Conservation (phyloP, 2,888 invertebrate genomes). For the Omphaloscelis lunosa region DNA sequence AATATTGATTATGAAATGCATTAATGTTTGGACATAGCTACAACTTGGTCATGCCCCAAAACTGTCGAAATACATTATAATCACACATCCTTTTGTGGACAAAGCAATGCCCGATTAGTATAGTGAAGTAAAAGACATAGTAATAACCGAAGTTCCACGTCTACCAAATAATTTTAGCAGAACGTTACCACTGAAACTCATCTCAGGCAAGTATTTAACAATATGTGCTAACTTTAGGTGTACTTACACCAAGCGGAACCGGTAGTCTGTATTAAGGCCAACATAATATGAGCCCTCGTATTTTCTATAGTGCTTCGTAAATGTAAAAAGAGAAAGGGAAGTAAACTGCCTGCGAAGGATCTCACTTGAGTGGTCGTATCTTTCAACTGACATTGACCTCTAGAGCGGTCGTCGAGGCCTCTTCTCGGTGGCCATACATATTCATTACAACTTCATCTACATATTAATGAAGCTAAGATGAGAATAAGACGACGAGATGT, state of each 20-base stretch:
- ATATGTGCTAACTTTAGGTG: conserved; percentile 69
- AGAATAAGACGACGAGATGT: conserved; percentile 72
- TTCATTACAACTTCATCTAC: conserved; percentile 83
- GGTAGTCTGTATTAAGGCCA: conserved; percentile 72
- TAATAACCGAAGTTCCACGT: conserved; percentile 41
- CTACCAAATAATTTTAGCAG: conserved; percentile 51
- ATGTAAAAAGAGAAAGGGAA: conserved; percentile 72
- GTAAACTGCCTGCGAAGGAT: conserved; percentile 71
- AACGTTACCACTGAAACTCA: conserved; percentile 68
- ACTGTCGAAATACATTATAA: not conserved
- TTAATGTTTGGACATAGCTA: not conserved
- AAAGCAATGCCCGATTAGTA: conserved; percentile 6
- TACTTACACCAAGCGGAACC: conserved; percentile 77
- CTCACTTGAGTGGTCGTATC: conserved; percentile 73
- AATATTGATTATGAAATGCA: too few relatives aligned
- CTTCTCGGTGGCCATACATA: conserved; percentile 82
- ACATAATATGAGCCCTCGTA: conserved; percentile 70
- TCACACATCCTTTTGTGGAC: conserved; percentile 5
- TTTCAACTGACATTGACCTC: conserved; percentile 87
- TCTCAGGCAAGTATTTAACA: conserved; percentile 45
- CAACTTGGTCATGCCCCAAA: not conserved
- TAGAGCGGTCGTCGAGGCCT: conserved; percentile 81
- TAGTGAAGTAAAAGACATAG: not conserved
- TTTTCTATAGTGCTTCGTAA: conserved; percentile 69
- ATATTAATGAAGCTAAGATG: conserved; percentile 81